These are phyloP conservation scores for Vespertilio murinus DNA, from an alignment of 2,797 vertebrate species.

Conservation along the genomic window DNA sequence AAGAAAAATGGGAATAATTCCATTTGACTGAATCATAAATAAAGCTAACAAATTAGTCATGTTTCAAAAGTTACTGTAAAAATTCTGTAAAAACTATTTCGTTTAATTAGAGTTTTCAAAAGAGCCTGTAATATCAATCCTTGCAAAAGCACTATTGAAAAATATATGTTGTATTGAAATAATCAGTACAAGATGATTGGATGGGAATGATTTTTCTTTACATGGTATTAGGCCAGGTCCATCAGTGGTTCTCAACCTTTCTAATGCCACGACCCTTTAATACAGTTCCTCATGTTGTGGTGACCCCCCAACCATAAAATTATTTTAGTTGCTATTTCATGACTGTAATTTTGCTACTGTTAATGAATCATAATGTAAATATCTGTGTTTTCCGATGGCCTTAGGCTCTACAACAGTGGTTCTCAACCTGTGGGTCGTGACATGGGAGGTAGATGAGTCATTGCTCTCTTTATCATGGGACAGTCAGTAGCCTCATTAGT, in stretches of 20 bases:
- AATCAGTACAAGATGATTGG: not conserved
- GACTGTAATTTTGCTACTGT: too few species aligned
- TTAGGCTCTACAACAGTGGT: too few species aligned
- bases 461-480: not conserved
- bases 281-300: too few species aligned
- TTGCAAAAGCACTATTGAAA: conserved; percentile 18
- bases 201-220: conserved; percentile 10
- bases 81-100: not conserved
- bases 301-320: too few species aligned
- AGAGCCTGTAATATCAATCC: not conserved
- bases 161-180: conserved; percentile 31
- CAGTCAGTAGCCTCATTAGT: not conserved
- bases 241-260: too few species aligned
- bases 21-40: conserved; percentile 8
- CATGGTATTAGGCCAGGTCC: not conserved
- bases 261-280: too few species aligned
- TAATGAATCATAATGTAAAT: too few species aligned
- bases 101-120: not conserved
- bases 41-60: conserved; percentile 31
- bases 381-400: too few species aligned
- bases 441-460: not conserved
- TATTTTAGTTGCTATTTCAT: too few species aligned
- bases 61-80: conserved; percentile 22
- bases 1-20: conserved; percentile 31
- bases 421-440: too few species aligned